Evolutionary conservation across 2,113 vertebrate genomes (phyloP).

Genomic region (Gallinago jamesoni): DNA sequence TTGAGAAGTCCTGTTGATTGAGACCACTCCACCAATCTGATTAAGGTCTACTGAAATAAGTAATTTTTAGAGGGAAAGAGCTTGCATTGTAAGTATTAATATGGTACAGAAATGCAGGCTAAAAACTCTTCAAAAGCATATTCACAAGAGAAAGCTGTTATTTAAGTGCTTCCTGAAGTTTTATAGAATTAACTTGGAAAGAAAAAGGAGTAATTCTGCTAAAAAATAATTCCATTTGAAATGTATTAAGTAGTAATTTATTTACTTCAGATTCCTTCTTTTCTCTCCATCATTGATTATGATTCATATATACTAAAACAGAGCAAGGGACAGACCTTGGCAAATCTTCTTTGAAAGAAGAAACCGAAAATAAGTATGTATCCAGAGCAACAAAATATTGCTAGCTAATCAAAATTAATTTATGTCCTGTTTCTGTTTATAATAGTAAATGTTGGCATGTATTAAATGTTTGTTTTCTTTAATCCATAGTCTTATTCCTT

Average conservation of each 20-base stretch:
- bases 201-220: neutral
- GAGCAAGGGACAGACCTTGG: neutral
- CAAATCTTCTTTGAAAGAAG: neutral
- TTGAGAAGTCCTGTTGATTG: neutral
- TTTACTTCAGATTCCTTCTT: neutral
- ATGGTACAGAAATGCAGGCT: neutral
- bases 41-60: neutral
- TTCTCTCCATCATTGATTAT: neutral
- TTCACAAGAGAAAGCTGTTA: neutral
- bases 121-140: neutral
- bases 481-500: neutral
- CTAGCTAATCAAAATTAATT: neutral
- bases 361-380: neutral
- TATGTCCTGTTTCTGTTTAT: neutral
- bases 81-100: neutral
- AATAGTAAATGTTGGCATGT: neutral
- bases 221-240: neutral
- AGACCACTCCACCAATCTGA: neutral
- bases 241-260: neutral
- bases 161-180: neutral
- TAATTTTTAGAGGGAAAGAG: neutral
- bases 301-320: neutral
- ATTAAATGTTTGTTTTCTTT: neutral
- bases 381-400: neutral
- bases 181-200: neutral